Percentiles rank a stretch among this genome's conserved stretches.
Evolutionary conservation across 2,797 vertebrate species (phyloP).

Genomic region (Rallus crepitans): DNA sequence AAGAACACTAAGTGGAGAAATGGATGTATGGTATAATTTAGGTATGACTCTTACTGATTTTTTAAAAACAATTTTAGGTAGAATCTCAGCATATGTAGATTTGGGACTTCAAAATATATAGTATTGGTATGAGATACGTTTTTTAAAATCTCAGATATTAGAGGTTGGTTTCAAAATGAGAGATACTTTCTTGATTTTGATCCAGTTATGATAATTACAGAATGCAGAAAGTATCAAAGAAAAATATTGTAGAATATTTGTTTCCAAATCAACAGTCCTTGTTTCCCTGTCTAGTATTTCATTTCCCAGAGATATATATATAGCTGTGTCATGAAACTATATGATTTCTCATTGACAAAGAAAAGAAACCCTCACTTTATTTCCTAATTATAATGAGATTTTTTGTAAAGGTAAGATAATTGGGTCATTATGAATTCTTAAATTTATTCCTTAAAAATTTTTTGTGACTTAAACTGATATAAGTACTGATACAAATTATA

Average conservation of each 20-base stretch:
- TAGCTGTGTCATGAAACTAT: background rate
- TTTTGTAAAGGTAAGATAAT: background rate
- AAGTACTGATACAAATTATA: background rate
- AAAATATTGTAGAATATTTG: background rate
- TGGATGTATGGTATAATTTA: slow-evolving; percentile 99
- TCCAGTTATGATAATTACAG: background rate
- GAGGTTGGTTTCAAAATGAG: background rate
- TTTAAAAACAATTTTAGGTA: background rate
- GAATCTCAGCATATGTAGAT: background rate
- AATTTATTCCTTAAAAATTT: background rate
- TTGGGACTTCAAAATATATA: background rate
- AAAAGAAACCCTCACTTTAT: background rate
- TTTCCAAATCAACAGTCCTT: background rate
- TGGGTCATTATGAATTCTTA: background rate
- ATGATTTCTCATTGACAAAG: background rate
- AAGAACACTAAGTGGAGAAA: slow-evolving; percentile 95
- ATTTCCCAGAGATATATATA: background rate
- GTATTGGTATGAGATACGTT: background rate
- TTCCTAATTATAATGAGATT: background rate
- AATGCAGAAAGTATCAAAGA: background rate
- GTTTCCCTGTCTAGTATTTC: background rate
- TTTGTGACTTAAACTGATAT: background rate
- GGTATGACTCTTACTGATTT: slow-evolving; percentile 77
- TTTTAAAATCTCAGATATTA: background rate
- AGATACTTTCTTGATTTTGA: background rate